Percentiles rank a stretch among this genome's conserved stretches.
phyloP scores from a whole-genome alignment of 2,888 invertebrate species.

The Tanytarsus gracilentus region DNA sequence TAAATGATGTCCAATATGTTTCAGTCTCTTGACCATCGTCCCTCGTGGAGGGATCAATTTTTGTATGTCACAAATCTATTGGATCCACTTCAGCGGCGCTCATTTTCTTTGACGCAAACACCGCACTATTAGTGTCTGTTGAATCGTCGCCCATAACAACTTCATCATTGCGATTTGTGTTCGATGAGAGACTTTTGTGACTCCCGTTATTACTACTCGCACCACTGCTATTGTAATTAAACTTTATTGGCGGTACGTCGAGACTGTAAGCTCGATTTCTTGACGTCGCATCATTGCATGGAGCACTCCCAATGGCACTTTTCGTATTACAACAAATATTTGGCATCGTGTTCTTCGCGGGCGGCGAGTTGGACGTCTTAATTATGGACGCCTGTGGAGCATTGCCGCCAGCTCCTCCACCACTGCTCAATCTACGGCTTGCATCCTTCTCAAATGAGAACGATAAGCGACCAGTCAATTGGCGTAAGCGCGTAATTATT shows the following conservation, averaged over 20 bases:
- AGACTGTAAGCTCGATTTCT: constrained; percentile 42
- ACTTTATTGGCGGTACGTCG: constrained; percentile 38
- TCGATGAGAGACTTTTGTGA: constrained; percentile 23
- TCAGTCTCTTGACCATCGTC: constrained; percentile 6
- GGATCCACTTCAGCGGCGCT: constrained; percentile 11
- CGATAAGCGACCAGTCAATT: constrained; percentile 43
- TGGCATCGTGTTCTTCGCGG: constrained; percentile 27
- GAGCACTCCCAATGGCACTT: neutral
- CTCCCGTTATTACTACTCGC: constrained; percentile 37
- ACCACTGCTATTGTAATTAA: constrained; percentile 39
- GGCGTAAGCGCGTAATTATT: constrained; percentile 42
- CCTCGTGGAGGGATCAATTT: neutral
- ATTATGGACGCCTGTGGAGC: neutral
- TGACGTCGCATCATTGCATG: constrained; percentile 29
- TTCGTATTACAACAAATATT: constrained; percentile 21
- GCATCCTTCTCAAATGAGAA: constrained; percentile 42
- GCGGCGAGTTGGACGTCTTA: constrained; percentile 6
- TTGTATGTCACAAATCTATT: constrained; percentile 17
- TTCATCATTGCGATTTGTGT: constrained; percentile 16
- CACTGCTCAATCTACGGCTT: constrained; percentile 36
- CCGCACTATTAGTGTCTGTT: constrained; percentile 37
- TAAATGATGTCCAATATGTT: constrained; percentile 19
- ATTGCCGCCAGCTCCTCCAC: neutral
- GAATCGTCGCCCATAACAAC: constrained; percentile 15
- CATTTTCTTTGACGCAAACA: constrained; percentile 21